These are phyloP conservation scores for Achatina immaculata DNA, from an alignment of 1,140 invertebrate genomes.

Conservation along the genomic window DNA sequence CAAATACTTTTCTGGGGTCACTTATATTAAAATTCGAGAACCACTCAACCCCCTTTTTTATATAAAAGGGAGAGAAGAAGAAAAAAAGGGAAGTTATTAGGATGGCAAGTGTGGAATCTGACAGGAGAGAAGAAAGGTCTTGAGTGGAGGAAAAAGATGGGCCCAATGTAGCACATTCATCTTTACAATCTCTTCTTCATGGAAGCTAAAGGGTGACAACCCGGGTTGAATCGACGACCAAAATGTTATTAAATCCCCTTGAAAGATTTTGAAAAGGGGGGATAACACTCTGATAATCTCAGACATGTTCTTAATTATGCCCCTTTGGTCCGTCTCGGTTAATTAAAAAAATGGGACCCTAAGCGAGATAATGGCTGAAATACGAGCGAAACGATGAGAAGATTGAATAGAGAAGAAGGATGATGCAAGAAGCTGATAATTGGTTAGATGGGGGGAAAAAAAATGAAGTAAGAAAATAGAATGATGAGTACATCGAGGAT, in stretches of 20 bases:
- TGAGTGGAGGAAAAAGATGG: too few relatives aligned
- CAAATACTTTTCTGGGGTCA: too few relatives aligned
- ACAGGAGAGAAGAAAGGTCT: too few relatives aligned
- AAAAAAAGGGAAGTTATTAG: too few relatives aligned
- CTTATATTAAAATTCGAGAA: too few relatives aligned
- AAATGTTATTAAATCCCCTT: slow-evolving; percentile 23
- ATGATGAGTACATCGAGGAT: background rate
- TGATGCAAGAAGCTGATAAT: background rate
- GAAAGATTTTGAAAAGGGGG: background rate
- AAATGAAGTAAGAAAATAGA: background rate
- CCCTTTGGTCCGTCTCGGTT: background rate
- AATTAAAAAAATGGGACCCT: slow-evolving; percentile 25
- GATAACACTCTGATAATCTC: background rate
- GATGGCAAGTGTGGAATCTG: too few relatives aligned
- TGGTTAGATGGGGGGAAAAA: background rate
- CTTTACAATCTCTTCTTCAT: background rate
- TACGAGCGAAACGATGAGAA: too few relatives aligned
- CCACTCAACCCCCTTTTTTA: too few relatives aligned
- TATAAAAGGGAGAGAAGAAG: too few relatives aligned
- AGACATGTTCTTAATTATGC: slow-evolving; percentile 16
- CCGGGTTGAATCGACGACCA: slow-evolving; percentile 7
- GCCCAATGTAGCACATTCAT: too few relatives aligned
- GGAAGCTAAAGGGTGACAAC: background rate
- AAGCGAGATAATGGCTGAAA: too few relatives aligned
- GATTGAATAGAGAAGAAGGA: too few relatives aligned